Base-by-base conservation (phyloP, 2,113 vertebrate genomes). In the Epinephelus fuscoguttatus region DNA sequence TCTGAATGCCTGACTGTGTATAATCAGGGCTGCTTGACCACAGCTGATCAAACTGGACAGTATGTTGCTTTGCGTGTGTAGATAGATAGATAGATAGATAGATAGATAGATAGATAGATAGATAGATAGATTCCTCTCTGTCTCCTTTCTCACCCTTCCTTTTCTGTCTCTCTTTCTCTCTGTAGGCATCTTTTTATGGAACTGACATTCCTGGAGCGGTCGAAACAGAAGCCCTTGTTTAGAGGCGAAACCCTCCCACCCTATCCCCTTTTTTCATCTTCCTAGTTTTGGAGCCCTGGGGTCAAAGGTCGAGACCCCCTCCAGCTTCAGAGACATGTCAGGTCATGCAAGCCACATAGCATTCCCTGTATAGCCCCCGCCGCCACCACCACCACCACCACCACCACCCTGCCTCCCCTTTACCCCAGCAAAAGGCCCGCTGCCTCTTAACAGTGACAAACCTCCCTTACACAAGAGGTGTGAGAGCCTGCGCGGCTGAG, bases 171-270 rank as follows among this genome's bases (percentile, higher is more conserved):
- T 87, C 70, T 74, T 40, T 86, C 80, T 89, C 90, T 91, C 90
- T 84, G 83, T 86, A 76, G 87, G 86, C 91, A 91, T 94, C 94
- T 94, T 95, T 96, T 95, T 95, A 95, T 94, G 94, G 92, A 93
- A 84, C 90, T 94, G 86, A 94, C 94, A 95, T 95, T 96, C 94
- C 95, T 93, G 88, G 80, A 91, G 90, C 84, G 88, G 89, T 91
- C 49, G 85, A 94, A 96, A 95, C 94, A 95, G 94, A 95, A 95
- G 93, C 95, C 94, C 93, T 94, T 94, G 94, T 95, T 96, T 94
- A 94, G 93, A 89, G 93, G 93, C 89, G 13, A 88, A 85, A 89
- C 92, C 93, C 93, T 94, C 94, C 91, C 90, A 87, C 90, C 93
- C 91, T 64, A 78, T 91, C 82, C 88, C 90, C 90, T 92, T 94